Evolutionary conservation across 2,113 vertebrate species (phyloP), one percentile per base, ranked within the genome.

Genomic region (Polypterus senegalus): DNA sequence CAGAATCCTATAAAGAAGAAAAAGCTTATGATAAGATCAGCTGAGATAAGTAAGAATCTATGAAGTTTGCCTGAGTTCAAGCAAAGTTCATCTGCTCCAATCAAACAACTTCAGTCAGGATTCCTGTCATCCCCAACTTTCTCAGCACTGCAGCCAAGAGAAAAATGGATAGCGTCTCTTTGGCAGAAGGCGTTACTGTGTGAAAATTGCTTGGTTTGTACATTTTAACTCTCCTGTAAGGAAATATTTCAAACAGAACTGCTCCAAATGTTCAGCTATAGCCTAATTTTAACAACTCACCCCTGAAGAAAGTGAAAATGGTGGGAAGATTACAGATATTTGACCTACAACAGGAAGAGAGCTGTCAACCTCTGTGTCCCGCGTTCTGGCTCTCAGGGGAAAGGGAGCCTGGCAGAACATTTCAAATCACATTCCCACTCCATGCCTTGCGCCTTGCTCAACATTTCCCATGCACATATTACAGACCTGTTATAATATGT

Each of bases 271-370:
- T 86, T 88, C 84, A 86, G 77, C 87, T 81, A 83, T 80, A 64
- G 69, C 82, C 86, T 90, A 89, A 91, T 88, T 89, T 86, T 87
- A 88, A 85, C 80, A 78, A 73, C 78, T 76, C 84, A 83, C 83
- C 86, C 83, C 80, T 85, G 85, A 83, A 85, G 82, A 81, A 76
- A 86, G 82, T 70, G 74, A 83, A 84, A 81, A 86, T 78, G 89
- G 90, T 97, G 93, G 94, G 94, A 97, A 97, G 91, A 87, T 86
- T 92, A 89, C 83, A 85, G 88, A 90, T 87, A 83, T 80, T 85
- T 94, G 93, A 97, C 91, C 94, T 91, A 83, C 72, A 78, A 91
- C 88, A 91, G 87, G 89, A 94, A 90, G 81, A 88, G 83, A 81
- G 87, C 85, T 83, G 83, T 88, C 81, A 81, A 83, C 83, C 86